Percentiles rank a stretch among this genome's conserved stretches.
Conservation (phyloP, 2,888 invertebrate genomes). For the Minunthozetes semirufus region DNA sequence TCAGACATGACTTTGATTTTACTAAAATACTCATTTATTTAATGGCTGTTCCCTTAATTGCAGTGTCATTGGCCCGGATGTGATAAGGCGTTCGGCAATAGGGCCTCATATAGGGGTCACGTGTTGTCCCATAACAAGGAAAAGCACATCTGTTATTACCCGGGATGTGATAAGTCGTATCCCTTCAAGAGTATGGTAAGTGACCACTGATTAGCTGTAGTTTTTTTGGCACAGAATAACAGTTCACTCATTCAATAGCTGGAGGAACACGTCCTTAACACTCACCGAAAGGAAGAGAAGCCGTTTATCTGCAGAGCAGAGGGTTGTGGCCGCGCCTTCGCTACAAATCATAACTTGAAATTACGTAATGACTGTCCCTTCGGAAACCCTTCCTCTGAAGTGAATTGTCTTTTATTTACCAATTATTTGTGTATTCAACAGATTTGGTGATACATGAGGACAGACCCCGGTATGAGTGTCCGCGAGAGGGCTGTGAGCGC, state of each 20-base stretch:
- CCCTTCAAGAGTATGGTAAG: background rate
- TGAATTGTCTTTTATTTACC: no score
- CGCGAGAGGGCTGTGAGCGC: background rate
- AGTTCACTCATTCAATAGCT: background rate
- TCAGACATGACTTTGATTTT: no score
- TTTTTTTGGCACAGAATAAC: background rate
- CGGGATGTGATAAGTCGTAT: background rate
- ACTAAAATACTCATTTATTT: no score
- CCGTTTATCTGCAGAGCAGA: background rate
- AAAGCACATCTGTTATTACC: background rate
- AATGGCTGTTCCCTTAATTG: no score
- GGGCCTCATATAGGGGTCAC: background rate
- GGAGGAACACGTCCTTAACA: background rate
- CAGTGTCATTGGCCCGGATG: constrained; percentile 9
- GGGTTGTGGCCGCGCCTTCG: background rate
- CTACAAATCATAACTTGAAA: background rate
- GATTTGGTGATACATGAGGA: no score
- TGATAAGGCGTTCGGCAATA: background rate
- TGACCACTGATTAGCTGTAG: background rate
- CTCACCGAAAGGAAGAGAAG: background rate
- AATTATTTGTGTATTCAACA: no score
- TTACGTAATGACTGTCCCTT: background rate
- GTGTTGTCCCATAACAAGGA: background rate
- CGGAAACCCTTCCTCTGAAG: no score
- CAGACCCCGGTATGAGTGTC: background rate